phyloP scores from a whole-genome alignment of 2,888 invertebrate species.

The Blera fallax region DNA sequence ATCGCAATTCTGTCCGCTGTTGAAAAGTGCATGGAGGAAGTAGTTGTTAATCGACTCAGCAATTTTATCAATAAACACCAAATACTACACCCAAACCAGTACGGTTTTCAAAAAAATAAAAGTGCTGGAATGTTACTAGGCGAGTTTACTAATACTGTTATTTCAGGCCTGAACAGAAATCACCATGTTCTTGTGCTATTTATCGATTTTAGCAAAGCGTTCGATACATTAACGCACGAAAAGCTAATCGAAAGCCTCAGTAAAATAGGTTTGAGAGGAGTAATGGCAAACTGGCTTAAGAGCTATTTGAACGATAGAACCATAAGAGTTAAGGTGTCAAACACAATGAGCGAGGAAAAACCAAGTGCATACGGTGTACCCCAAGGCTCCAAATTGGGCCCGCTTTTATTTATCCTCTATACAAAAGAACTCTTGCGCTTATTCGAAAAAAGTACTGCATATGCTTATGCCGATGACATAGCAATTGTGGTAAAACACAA shows the following conservation, averaged over 20 bases:
- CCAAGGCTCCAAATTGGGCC: constrained; percentile 5
- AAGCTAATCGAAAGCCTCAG: too few relatives aligned
- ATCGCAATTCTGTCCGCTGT: not conserved
- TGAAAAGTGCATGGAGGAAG: not conserved
- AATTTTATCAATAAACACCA: too few relatives aligned
- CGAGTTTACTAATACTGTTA: too few relatives aligned
- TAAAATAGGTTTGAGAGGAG: not conserved
- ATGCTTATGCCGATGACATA: not conserved
- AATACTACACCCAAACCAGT: not conserved
- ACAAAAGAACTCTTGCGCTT: not conserved
- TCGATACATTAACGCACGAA: too few relatives aligned
- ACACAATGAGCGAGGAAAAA: not conserved
- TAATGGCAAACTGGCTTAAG: not conserved
- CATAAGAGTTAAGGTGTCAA: not conserved
- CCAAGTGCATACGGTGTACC: too few relatives aligned
- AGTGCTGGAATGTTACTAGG: too few relatives aligned
- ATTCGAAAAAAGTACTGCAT: not conserved
- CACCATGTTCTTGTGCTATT: not conserved
- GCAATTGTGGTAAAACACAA: too few relatives aligned
- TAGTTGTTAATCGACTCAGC: not conserved
- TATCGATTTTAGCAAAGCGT: too few relatives aligned
- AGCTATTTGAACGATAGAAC: not conserved
- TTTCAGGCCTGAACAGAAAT: not conserved
- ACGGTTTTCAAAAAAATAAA: not conserved
- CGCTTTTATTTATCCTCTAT: not conserved